phyloP scores from a whole-genome alignment of 2,113 vertebrate species.

The Ifrita kowaldi region DNA sequence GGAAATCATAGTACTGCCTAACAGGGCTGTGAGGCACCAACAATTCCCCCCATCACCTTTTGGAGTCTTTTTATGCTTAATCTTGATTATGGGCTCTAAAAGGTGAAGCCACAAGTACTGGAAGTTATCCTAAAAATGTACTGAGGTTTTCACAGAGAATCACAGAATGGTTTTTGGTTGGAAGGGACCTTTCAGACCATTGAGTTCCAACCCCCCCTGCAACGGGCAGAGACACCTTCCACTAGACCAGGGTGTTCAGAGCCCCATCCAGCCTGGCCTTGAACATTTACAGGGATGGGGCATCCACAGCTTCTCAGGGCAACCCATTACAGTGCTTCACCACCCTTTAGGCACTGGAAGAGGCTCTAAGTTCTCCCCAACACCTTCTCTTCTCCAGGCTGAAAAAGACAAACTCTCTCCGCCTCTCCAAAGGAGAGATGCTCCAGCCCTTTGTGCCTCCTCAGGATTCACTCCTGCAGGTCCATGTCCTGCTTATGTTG shows the following conservation, averaged over 20 bases:
- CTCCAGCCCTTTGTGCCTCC: no score
- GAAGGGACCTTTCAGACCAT: background rate
- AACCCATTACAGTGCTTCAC: fast-evolving
- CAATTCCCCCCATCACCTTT: background rate
- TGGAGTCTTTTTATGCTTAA: background rate
- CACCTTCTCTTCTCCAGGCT: background rate
- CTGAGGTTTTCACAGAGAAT: background rate
- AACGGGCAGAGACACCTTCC: background rate
- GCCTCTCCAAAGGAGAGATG: background rate
- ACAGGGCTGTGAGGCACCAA: background rate
- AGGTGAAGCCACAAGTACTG: background rate
- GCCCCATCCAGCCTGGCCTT: background rate
- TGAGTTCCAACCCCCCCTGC: fast-evolving
- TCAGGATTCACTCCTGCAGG: background rate
- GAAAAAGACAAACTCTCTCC: background rate
- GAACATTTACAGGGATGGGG: background rate
- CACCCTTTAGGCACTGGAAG: background rate
- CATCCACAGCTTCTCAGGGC: background rate
- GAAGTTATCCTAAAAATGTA: background rate
- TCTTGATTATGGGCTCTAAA: background rate
- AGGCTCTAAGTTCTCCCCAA: fast-evolving
- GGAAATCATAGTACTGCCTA: background rate
- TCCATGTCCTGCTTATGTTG: fast-evolving
- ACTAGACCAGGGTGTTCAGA: background rate
- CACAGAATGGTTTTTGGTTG: background rate